Evolutionary conservation across 1,140 invertebrate genomes (phyloP).

Genomic region (Nomia melanderi): DNA sequence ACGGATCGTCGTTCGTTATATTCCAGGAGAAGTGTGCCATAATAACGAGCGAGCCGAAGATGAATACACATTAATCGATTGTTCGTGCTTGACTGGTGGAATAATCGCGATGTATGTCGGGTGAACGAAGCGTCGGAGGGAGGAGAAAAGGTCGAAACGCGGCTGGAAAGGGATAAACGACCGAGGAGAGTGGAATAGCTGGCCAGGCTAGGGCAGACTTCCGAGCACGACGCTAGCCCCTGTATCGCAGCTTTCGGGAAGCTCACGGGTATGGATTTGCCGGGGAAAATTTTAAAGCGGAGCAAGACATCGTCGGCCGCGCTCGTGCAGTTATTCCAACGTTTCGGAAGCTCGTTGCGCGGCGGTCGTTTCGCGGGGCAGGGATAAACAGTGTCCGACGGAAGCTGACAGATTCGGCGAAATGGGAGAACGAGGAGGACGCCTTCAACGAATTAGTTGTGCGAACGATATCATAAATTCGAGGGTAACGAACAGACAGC

Average conservation of each 20-base stretch:
- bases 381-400: neutral
- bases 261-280: neutral
- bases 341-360: neutral
- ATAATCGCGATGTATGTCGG: slow-evolving; percentile 54
- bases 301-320: neutral
- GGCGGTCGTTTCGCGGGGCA: neutral
- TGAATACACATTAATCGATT: slow-evolving; percentile 40
- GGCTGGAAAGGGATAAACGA: slow-evolving; percentile 6
- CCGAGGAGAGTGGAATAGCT: neutral
- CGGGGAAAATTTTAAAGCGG: neutral
- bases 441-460: slow-evolving; percentile 13
- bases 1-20: neutral
- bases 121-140: slow-evolving; percentile 23
- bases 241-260: too few relatives aligned
- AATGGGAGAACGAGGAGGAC: neutral
- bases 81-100: slow-evolving; percentile 48
- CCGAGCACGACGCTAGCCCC: too few relatives aligned
- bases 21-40: neutral
- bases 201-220: too few relatives aligned
- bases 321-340: neutral
- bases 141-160: slow-evolving; percentile 14
- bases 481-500: slow-evolving; percentile 14
- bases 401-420: neutral
- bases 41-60: slow-evolving; percentile 19
- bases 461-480: slow-evolving; percentile 21